These are phyloP conservation scores for Myotis myotis DNA, from an alignment of 2,797 vertebrate genomes.

Conservation along the genomic window DNA sequence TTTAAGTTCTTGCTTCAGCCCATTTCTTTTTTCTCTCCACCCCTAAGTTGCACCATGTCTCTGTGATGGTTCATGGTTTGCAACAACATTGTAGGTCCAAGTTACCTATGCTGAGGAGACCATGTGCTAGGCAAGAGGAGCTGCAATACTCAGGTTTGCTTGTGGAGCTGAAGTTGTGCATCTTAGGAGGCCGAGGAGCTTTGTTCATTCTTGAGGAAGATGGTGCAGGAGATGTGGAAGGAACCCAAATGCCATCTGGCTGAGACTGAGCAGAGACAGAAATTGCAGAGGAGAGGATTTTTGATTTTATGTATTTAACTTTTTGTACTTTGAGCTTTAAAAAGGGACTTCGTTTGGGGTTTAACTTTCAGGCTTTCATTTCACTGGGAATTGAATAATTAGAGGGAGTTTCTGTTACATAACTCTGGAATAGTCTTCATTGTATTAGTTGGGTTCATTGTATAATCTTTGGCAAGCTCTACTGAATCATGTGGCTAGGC, in stretches of 20 bases:
- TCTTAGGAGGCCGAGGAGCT: not conserved
- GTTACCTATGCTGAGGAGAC: not conserved
- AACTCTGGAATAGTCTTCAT: conserved; percentile 58
- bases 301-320: conserved; percentile 43
- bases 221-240: not conserved
- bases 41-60: not conserved
- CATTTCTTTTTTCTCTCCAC: not conserved
- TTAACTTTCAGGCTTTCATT: conserved; percentile 60
- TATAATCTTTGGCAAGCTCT: conserved; percentile 51
- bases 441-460: conserved; percentile 63
- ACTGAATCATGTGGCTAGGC: conserved; percentile 17
- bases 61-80: not conserved
- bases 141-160: not conserved
- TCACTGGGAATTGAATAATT: conserved; percentile 70
- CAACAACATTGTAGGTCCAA: not conserved
- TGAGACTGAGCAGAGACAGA: conserved; percentile 27
- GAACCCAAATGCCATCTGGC: not conserved
- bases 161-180: not conserved
- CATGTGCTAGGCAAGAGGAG: not conserved
- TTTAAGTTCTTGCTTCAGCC: not conserved
- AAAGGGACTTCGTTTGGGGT: conserved; percentile 37
- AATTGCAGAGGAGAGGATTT: conserved; percentile 17
- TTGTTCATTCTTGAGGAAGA: not conserved
- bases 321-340: conserved; percentile 47
- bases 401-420: conserved; percentile 54